These are phyloP conservation scores for Percopsis transmontana DNA, from an alignment of 2,113 vertebrate genomes.

Conservation along the genomic window DNA sequence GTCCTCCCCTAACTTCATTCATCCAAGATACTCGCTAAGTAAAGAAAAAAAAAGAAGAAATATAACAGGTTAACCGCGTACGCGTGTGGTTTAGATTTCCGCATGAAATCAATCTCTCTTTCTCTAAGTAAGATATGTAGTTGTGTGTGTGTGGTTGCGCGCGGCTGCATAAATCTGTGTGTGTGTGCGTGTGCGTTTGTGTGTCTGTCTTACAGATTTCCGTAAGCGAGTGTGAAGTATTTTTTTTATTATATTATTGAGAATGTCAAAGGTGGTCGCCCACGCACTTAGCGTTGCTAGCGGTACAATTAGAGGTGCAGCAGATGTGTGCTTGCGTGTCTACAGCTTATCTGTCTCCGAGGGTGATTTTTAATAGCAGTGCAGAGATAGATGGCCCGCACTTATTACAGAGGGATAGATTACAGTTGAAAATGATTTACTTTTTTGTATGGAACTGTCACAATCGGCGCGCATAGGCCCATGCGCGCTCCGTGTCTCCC, in stretches of 20 bases:
- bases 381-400: constrained; percentile 60
- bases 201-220: constrained; percentile 13
- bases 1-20: constrained; percentile 61
- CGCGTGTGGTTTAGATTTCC: constrained; percentile 6
- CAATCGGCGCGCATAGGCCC: no score
- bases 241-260: constrained; percentile 66
- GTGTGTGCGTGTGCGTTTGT: constrained; percentile 13
- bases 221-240: constrained; percentile 48
- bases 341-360: constrained; percentile 45
- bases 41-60: constrained; percentile 15
- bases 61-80: not conserved
- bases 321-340: constrained; percentile 34
- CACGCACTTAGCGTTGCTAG: constrained; percentile 33
- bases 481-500: no score
- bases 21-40: constrained; percentile 7
- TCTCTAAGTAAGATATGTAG: constrained; percentile 2
- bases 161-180: constrained; percentile 8
- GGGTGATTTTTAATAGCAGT: constrained; percentile 64
- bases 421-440: no score
- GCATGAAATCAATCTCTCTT: constrained; percentile 19
- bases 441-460: no score
- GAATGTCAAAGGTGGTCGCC: constrained; percentile 63
- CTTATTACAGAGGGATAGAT: constrained; percentile 59
- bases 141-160: constrained; percentile 6
- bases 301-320: constrained; percentile 57